A percentile compares a stretch with the other conserved stretches of the same genome.
Evolutionary conservation across 1,140 invertebrate genomes (phyloP).

Genomic region (Macrocentrus cingulum): DNA sequence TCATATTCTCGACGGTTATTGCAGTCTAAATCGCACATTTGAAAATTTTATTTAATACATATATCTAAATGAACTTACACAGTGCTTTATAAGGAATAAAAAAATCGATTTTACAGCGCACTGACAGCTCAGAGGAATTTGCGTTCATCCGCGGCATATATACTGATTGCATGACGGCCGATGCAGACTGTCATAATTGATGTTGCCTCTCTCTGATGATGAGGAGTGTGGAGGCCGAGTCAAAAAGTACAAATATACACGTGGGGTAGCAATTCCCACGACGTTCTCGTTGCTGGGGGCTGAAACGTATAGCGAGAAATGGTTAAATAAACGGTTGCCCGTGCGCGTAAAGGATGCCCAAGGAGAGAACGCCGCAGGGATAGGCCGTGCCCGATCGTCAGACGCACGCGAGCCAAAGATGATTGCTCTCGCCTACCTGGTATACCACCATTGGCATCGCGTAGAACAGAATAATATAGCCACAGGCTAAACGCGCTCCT

Average conservation of each 20-base stretch:
- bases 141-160: no score
- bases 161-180: no score
- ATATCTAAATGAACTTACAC: no score
- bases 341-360: conserved; percentile 10
- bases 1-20: not conserved
- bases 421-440: conserved; percentile 24
- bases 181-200: no score
- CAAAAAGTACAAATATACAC: not conserved
- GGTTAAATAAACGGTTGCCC: conserved; percentile 26
- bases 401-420: conserved; percentile 25
- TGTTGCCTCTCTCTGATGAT: no score
- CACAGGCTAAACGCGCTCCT: conserved; percentile 7
- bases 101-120: no score
- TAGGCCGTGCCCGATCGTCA: conserved; percentile 17
- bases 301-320: conserved; percentile 22
- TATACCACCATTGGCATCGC: conserved; percentile 24
- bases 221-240: not conserved
- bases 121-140: no score
- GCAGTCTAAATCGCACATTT: no score
- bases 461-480: conserved; percentile 5
- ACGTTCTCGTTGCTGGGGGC: conserved; percentile 20
- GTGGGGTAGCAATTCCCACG: conserved; percentile 24
- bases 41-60: no score
- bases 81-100: no score
- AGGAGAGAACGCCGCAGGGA: conserved; percentile 12